A percentile compares a stretch with the other conserved stretches of the same genome.
Evolutionary conservation across 2,888 invertebrate genomes (phyloP).

Genomic region (Halictus quadricinctus): DNA sequence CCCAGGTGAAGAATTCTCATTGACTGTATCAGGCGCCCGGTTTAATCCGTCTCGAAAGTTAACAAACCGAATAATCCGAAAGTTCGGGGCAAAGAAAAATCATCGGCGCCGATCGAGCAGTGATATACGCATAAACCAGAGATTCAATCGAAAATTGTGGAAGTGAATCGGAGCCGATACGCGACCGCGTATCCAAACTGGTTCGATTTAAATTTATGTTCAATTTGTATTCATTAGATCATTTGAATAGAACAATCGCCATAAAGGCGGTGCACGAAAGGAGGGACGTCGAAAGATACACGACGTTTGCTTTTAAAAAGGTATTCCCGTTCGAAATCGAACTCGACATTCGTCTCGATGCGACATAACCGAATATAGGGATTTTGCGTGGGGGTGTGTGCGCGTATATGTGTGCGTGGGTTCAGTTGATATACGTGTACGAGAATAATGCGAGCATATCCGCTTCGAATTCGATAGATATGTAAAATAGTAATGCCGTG

Average conservation of each 20-base stretch:
- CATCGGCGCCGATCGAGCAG: too few species aligned
- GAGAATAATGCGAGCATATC: constrained; percentile 61
- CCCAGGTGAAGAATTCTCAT: too few species aligned
- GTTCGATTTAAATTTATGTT: constrained; percentile 52
- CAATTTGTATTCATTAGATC: constrained; percentile 53
- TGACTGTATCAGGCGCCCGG: too few species aligned
- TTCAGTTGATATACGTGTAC: constrained; percentile 20
- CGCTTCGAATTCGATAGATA: constrained; percentile 65
- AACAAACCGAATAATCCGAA: too few species aligned
- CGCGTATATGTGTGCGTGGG: not conserved
- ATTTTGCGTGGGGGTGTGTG: not conserved
- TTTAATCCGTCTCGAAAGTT: too few species aligned
- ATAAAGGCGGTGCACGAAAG: constrained; percentile 5
- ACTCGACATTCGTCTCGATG: constrained; percentile 42
- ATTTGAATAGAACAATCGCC: constrained; percentile 36
- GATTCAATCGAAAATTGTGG: not conserved
- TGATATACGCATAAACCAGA: not conserved
- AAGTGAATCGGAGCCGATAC: not conserved
- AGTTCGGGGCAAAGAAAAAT: not conserved
- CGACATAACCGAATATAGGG: constrained; percentile 41
- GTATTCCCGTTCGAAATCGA: constrained; percentile 38
- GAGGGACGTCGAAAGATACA: constrained; percentile 18
- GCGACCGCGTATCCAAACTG: not conserved
- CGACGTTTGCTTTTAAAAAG: constrained; percentile 36
- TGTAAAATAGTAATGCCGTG: constrained; percentile 53